Percentiles rank a stretch among this genome's conserved stretches.
Evolutionary conservation across 2,113 vertebrate species (phyloP).

Genomic region (Cebus imitator): DNA sequence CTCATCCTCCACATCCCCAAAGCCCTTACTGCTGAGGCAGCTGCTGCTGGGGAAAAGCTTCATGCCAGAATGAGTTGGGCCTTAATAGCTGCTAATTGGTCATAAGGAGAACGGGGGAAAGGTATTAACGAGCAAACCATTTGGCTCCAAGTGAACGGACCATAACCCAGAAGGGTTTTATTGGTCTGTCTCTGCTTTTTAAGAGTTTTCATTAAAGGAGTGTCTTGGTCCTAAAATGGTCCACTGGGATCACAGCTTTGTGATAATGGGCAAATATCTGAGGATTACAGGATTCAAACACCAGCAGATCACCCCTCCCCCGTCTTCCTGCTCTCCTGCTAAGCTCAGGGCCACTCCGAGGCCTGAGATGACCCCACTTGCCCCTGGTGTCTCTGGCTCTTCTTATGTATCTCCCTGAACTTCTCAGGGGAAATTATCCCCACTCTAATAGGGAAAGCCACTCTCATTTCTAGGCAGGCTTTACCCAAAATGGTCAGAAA

Average conservation of each 20-base stretch:
- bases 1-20: background rate
- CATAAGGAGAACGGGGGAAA: conserved; percentile 62
- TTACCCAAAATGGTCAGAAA: background rate
- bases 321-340: too few relatives aligned
- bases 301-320: background rate
- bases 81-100: conserved; percentile 77
- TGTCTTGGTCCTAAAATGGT: conserved; percentile 85
- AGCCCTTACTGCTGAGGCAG: background rate
- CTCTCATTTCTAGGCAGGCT: background rate
- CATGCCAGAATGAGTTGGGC: conserved; percentile 66
- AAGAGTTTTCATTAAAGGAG: conserved; percentile 84
- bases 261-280: background rate
- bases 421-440: too few relatives aligned
- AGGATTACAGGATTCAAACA: background rate
- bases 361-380: background rate
- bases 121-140: conserved; percentile 64
- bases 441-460: background rate
- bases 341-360: background rate
- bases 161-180: conserved; percentile 70
- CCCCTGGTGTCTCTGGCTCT: background rate
- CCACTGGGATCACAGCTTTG: conserved; percentile 30
- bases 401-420: background rate
- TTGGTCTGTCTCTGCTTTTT: conserved; percentile 68
- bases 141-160: conserved; percentile 68
- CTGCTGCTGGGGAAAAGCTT: background rate